phyloP scores from a whole-genome alignment of 1,140 invertebrate species.

The Pogonus chalceus region DNA sequence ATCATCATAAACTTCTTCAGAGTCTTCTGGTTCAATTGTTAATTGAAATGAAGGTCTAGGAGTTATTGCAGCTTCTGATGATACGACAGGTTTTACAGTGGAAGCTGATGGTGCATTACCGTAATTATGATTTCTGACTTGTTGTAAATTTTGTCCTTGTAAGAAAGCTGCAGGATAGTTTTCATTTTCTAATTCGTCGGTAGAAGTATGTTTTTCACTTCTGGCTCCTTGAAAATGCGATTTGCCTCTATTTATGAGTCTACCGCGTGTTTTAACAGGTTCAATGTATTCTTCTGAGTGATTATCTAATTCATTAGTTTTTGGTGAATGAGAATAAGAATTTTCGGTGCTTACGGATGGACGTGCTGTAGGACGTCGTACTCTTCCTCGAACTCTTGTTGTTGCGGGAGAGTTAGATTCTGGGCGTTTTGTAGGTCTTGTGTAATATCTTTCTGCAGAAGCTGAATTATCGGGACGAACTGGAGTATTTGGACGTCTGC shows the following conservation, averaged over 20 bases:
- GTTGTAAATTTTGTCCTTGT: neutral
- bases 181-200: constrained; percentile 12
- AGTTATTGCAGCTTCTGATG: constrained; percentile 11
- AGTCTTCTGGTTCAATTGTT: constrained; percentile 24
- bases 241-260: constrained; percentile 16
- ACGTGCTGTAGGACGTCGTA: neutral
- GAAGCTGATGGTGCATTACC: constrained; percentile 28
- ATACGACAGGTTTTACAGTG: constrained; percentile 19
- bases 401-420: neutral
- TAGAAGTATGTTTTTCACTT: constrained; percentile 18
- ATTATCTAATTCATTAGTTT: neutral
- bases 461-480: neutral
- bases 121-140: constrained; percentile 24
- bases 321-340: neutral
- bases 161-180: neutral
- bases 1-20: constrained; percentile 21
- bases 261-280: neutral
- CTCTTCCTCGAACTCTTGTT: neutral
- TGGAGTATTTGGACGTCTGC: neutral
- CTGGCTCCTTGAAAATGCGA: constrained; percentile 25
- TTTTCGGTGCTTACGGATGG: neutral
- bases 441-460: neutral
- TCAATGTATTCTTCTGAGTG: neutral
- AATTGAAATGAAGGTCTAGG: constrained; percentile 26
- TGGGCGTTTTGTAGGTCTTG: neutral